Percentiles rank a stretch among this genome's conserved stretches.
These are phyloP conservation scores for Campaea margaritaria DNA, from an alignment of 2,888 invertebrate genomes.

Conservation along the genomic window DNA sequence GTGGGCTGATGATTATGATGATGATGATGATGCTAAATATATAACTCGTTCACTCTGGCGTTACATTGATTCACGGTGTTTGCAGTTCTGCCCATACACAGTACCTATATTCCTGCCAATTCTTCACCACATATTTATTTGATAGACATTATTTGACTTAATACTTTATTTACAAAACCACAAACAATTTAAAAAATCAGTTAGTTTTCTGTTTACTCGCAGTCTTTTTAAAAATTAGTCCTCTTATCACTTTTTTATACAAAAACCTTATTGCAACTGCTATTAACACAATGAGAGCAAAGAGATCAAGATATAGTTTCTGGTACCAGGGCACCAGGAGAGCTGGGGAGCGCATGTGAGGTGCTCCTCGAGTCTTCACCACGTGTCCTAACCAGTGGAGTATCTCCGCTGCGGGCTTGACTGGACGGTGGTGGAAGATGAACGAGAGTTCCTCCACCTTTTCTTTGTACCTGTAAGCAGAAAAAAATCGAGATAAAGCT, in stretches of 20 bases:
- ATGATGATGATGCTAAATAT: no score
- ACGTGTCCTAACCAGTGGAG: constrained; percentile 90
- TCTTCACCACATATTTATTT: no score
- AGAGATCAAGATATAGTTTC: constrained; percentile 65
- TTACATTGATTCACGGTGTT: not conserved
- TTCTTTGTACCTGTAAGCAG: constrained; percentile 51
- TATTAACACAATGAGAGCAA: constrained; percentile 22
- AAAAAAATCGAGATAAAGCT: not conserved
- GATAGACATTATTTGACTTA: not conserved
- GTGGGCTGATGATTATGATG: no score
- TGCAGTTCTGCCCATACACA: no score
- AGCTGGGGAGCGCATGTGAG: constrained; percentile 70
- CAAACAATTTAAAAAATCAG: not conserved
- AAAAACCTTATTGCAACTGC: constrained; percentile 8
- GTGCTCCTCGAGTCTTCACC: constrained; percentile 83
- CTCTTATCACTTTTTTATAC: not conserved
- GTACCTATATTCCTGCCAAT: no score
- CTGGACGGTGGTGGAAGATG: constrained; percentile 72
- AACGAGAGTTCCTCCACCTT: constrained; percentile 55
- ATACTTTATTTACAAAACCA: not conserved
- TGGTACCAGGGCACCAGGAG: constrained; percentile 58
- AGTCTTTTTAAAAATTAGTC: constrained; percentile 2
- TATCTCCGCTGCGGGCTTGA: constrained; percentile 84
- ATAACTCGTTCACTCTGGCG: no score
- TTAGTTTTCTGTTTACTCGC: constrained; percentile 5